Conservation (phyloP, 1,140 invertebrate species). For the Ganaspis sp. region DNA sequence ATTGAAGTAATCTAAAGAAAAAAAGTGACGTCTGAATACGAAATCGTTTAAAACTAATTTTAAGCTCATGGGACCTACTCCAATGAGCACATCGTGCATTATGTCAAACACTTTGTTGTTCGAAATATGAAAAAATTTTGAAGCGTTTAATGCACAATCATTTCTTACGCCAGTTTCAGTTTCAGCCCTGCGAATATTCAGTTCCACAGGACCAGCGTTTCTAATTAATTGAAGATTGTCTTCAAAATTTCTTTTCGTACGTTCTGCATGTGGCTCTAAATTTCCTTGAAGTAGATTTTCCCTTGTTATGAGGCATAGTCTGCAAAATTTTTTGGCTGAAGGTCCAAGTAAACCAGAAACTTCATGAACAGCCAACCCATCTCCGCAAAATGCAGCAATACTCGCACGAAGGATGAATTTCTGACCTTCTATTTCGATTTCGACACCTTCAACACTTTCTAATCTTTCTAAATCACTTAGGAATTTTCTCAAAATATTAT, state of each 20-base stretch:
- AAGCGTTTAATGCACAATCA: conserved; percentile 32
- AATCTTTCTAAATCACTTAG: conserved; percentile 36
- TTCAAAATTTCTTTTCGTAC: background rate
- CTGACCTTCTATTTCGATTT: conserved; percentile 12
- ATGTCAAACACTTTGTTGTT: conserved; percentile 46
- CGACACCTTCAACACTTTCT: conserved; percentile 37
- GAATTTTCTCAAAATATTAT: conserved; percentile 15
- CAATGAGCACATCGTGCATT: conserved; percentile 51
- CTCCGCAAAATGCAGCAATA: conserved; percentile 41
- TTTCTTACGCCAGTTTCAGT: conserved; percentile 27
- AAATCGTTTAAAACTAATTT: conserved; percentile 42
- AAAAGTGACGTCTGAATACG: conserved; percentile 32
- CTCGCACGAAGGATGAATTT: conserved; percentile 38
- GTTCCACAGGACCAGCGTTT: background rate
- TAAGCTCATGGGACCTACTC: conserved; percentile 49
- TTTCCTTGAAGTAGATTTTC: conserved; percentile 31
- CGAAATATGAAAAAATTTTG: conserved; percentile 44
- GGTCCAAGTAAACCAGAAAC: conserved; percentile 31
- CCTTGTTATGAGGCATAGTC: conserved; percentile 33
- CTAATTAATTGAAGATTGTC: background rate
- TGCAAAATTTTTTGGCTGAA: conserved; percentile 42
- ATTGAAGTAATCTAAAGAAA: conserved; percentile 47
- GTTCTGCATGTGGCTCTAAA: background rate
- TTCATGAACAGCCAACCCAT: conserved; percentile 48
- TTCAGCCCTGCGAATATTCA: background rate